Evolutionary conservation across 1,140 invertebrate species (phyloP).

Genomic region (Anastrepha ludens): DNA sequence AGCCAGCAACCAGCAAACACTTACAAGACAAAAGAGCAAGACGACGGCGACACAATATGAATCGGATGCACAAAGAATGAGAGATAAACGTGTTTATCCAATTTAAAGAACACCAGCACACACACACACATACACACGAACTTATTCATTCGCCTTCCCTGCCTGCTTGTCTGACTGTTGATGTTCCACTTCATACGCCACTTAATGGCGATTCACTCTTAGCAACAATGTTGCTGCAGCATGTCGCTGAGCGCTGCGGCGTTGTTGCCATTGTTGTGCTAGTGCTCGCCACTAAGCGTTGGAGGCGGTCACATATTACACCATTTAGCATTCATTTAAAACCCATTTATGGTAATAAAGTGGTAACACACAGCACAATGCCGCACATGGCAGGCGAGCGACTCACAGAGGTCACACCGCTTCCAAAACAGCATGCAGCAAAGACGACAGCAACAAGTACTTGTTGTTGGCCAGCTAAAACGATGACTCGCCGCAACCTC

Average conservation of each 20-base stretch:
- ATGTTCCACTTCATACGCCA: too few species aligned
- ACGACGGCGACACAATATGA: background rate
- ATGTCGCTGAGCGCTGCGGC: background rate
- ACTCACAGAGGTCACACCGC: conserved; percentile 25
- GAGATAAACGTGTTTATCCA: conserved; percentile 47
- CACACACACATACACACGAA: background rate
- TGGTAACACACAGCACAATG: conserved; percentile 37
- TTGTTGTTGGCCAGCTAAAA: background rate
- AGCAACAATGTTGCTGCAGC: background rate
- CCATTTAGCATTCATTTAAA: conserved; percentile 48
- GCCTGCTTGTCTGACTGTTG: background rate
- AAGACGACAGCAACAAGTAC: background rate
- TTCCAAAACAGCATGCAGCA: conserved; percentile 23
- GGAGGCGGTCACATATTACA: conserved; percentile 50
- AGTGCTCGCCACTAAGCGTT: background rate
- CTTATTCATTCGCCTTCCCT: background rate
- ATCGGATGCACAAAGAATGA: conserved; percentile 19
- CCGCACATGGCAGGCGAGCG: background rate
- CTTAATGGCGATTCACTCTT: background rate
- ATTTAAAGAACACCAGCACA: background rate
- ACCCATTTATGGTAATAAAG: conserved; percentile 48
- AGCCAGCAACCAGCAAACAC: background rate
- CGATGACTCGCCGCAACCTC: background rate
- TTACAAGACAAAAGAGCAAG: background rate
- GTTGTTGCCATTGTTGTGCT: background rate